These are phyloP conservation scores for Scolopax mira DNA, from an alignment of 2,113 vertebrate genomes.

Conservation along the genomic window DNA sequence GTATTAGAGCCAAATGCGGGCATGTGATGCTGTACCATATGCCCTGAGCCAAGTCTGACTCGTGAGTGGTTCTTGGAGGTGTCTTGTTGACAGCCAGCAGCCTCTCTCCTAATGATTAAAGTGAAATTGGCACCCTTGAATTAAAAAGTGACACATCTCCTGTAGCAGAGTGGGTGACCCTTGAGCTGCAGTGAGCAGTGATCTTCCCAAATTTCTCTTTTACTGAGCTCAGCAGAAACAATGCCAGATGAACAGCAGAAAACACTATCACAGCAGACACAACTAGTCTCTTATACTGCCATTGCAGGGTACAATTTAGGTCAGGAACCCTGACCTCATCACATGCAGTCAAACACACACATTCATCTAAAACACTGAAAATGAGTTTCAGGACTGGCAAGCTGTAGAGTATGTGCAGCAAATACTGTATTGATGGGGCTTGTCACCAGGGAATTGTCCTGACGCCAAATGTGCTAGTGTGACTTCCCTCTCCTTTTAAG, in stretches of 20 bases:
- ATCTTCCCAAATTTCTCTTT: neutral
- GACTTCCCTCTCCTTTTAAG: neutral
- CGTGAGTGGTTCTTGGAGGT: neutral
- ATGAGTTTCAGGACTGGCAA: neutral
- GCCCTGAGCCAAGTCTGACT: neutral
- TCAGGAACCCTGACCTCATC: constrained; percentile 31
- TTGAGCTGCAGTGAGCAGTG: neutral
- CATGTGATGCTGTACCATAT: neutral
- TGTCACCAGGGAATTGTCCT: neutral
- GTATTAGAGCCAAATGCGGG: neutral
- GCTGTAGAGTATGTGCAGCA: neutral
- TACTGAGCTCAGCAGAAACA: neutral
- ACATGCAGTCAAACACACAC: neutral
- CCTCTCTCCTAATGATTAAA: neutral
- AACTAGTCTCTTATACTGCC: neutral
- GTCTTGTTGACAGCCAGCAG: neutral
- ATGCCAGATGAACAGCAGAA: neutral
- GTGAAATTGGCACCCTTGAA: neutral
- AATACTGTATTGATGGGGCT: neutral
- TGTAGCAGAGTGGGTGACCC: neutral
- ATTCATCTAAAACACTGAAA: neutral
- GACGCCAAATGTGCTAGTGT: neutral
- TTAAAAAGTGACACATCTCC: neutral
- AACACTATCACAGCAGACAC: neutral
- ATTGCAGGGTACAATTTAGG: neutral